Base-by-base conservation (phyloP, 2,797 vertebrate species). In the Eulemur rubriventer region DNA sequence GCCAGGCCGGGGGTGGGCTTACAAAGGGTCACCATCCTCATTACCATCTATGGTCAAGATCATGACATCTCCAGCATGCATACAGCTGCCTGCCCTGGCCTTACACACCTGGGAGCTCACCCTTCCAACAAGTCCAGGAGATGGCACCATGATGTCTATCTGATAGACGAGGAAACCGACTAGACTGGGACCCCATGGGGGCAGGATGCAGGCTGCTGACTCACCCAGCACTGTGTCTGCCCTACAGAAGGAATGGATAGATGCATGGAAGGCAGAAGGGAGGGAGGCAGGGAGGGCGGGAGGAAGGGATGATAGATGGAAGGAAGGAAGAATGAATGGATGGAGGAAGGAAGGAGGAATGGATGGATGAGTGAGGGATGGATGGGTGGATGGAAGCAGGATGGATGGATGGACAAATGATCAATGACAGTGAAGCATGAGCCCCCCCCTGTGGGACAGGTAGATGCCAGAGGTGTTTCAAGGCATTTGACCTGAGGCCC, bases 241-340 rank as follows among this genome's bases (percentile, higher is more conserved):
- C 76, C 20, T 38, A 5, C 1, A 14, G 76, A 26, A 50, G 13
- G 76, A 65, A 76, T 30, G 41, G 70, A 43, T 72, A 14, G 24
- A 57, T 9, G n/a, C 63, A 61, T 18, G 2, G 48, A 48, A 38
- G 70, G 7, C 17, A 18, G 38, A 30, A 14, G 28, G 28, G 24
- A 59, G 57, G 57, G 14, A 11, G 17, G 35, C 20, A 35, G 50
- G 38, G 41, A 12, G 35, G 9, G n/a, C 16, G 28, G 43, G 10
- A 28, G 38, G 41, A 28, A 24, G 9, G 28, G 7, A 3, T 4
- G 18, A n/a, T 2, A 2, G 14, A 4, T 0, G 7, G 35, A 43
- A 33, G 38, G 73, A 7, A 75, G n/a, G 41, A 41, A 55, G 24
- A 13, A 30, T 48, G 33, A 41, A 63, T 35, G n/a, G 52, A 10